Conservation (phyloP, 2,888 invertebrate species). For the Spodoptera littoralis region DNA sequence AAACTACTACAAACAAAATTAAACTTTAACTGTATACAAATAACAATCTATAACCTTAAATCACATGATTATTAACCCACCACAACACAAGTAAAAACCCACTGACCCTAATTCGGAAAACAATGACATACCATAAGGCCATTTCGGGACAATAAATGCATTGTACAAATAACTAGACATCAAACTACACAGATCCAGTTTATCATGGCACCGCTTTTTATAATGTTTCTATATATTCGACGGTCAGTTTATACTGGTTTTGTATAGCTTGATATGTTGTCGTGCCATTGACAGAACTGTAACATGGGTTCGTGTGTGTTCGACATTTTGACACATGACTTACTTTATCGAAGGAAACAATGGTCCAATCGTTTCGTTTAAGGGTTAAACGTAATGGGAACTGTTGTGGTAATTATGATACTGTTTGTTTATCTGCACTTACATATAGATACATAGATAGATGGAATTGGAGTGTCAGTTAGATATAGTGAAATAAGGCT, state of each 20-base stretch:
- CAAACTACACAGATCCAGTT: too few relatives aligned
- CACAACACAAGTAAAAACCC: slow-evolving; percentile 6
- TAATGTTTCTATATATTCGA: too few relatives aligned
- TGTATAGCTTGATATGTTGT: too few relatives aligned
- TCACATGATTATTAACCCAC: not conserved
- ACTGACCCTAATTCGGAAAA: slow-evolving; percentile 28
- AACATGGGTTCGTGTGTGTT: slow-evolving; percentile 53
- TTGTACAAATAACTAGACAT: slow-evolving; percentile 25
- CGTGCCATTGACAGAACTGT: slow-evolving; percentile 50
- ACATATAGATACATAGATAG: not conserved
- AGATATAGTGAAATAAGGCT: not conserved
- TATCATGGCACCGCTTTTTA: too few relatives aligned
- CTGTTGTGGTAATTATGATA: slow-evolving; percentile 33
- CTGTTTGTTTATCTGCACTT: not conserved
- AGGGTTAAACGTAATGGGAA: slow-evolving; percentile 22
- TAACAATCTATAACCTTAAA: not conserved
- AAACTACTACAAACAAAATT: too few relatives aligned
- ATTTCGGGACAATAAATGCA: slow-evolving; percentile 49
- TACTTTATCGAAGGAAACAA: slow-evolving; percentile 52
- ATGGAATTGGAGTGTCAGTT: not conserved
- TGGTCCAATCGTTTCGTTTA: slow-evolving; percentile 35
- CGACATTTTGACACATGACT: slow-evolving; percentile 57
- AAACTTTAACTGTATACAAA: not conserved
- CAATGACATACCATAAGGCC: slow-evolving; percentile 46
- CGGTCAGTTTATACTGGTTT: too few relatives aligned